Base-by-base conservation (phyloP, 2,113 vertebrate species). In the Malurus cyaneus region DNA sequence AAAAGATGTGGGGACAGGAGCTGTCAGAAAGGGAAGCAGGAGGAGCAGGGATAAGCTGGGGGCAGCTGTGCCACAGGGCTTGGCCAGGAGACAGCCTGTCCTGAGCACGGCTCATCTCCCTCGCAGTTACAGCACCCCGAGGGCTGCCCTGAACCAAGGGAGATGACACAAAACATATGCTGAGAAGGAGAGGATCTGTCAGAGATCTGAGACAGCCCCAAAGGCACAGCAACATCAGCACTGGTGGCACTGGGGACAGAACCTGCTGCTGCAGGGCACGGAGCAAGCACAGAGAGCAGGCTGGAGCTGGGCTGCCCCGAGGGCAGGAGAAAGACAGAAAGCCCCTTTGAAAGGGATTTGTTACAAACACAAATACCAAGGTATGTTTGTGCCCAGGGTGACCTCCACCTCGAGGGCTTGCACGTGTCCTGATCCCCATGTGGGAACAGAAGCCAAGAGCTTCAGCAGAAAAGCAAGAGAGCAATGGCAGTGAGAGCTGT, bases 401-500 rank as follows among this genome's bases (percentile, higher is more conserved):
- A 65, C 9, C 25, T 50, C 12, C 34, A n/a, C 7, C 8, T 3
- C 20, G n/a, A 77, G 41, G 34, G 17, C 52, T 11, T 62, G 42
- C 60, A 56, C 0, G 0, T 2, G 32, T 41, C 28, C 18, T 10
- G 57, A 26, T 71, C 13, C 32, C 23, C 41, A 39, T 0, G 1
- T 2, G 41, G 34, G 19, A 42, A 29, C 69, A 74, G 61, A 65
- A 92, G 80, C 47, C 9, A 0, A 70, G 49, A 31, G 72, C 79
- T 93, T 44, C 42, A 54, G 23, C 81, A 47, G 23, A 29, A 14
- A 61, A 52, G 21, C 53, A 80, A 41, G 15, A 3, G 57, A 82
- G 42, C 8, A 28, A 50, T 47, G 70, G 94, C 94, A 92, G 91
- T 52, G 86, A 94, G 93, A 94, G 84, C 61, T 31, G 73, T 60